Evolutionary conservation across 2,113 vertebrate species (phyloP), one percentile per base, ranked within the genome.

Genomic region (Romanogobio albipinnatus): DNA sequence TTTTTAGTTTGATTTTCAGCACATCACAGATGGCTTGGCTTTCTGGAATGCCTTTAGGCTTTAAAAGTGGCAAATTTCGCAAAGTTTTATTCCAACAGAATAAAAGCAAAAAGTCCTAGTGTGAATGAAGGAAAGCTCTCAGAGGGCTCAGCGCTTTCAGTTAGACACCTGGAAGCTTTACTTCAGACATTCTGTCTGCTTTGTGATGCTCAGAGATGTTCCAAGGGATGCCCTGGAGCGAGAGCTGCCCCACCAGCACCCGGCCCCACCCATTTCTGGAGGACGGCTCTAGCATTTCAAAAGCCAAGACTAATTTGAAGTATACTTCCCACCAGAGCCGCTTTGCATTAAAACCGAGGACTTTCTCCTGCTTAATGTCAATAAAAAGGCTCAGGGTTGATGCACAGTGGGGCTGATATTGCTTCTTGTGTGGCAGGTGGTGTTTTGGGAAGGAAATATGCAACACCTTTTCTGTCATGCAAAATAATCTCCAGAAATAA

Each of bases 151-250:
- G 5, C 43, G n/a, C 81, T 64, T 61, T 81, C 81, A 83, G 73
- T 87, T 88, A 88, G 90, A 91, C 91, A 92, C 91, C 91, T 91
- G 89, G 87, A 91, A 92, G 87, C 90, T 89, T 91, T 89, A 85
- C 49, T 62, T 87, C 90, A 89, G 85, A 80, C 83, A 84, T 49
- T 70, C 86, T 86, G 88, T 89, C 82, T 87, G 62, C 87, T 89
- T 87, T 82, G 84, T 79, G 81, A 84, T 87, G 89, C 87, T 91
- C 91, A 89, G 90, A 89, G 87, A 85, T 83, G 83, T 89, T 92
- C 85, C 90, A 87, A 92, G 73, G 70, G 91, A 92, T 86, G 88
- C 91, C 94, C 91, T 89, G 71, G 26, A 92, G 93, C 90, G 3
- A 56, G 80, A 87, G 85, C 80, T 87, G 90, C 90, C 84, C 85